Evolutionary conservation across 1,140 invertebrate species (phyloP).

Genomic region (Muscidifurax raptorellus): DNA sequence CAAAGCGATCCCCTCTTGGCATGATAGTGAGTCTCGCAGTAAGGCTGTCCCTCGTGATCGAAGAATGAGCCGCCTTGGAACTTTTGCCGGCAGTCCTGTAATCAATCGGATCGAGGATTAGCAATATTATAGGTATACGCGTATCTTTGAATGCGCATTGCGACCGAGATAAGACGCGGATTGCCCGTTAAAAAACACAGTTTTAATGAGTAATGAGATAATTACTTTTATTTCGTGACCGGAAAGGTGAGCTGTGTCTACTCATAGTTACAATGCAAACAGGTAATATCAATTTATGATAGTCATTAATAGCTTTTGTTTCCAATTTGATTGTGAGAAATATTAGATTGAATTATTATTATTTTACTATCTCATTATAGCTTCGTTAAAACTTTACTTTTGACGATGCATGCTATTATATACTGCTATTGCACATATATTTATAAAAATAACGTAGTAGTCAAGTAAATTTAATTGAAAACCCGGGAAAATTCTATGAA

Average conservation of each 20-base stretch:
- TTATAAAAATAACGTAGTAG: too few species aligned
- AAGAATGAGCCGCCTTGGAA: constrained; percentile 96
- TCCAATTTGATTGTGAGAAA: not conserved
- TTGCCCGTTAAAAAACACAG: not conserved
- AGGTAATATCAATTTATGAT: not conserved
- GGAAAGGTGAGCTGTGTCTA: not conserved
- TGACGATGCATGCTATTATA: too few species aligned
- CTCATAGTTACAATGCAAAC: not conserved
- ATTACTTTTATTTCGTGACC: not conserved
- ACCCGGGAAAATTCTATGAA: too few species aligned
- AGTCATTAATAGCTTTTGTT: not conserved
- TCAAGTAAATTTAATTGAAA: too few species aligned
- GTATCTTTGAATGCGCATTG: not conserved
- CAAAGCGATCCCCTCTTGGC: constrained; percentile 96
- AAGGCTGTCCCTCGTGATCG: constrained; percentile 96
- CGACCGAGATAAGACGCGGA: not conserved
- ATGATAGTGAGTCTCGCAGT: constrained; percentile 99
- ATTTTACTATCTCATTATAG: not conserved
- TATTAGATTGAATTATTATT: not conserved
- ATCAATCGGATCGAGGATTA: constrained; percentile 52
- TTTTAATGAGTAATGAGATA: not conserved
- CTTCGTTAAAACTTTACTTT: not conserved
- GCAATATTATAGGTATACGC: not conserved
- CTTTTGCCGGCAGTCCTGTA: constrained; percentile 92
- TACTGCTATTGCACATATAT: too few species aligned